These are phyloP conservation scores for Lagopus muta DNA, from an alignment of 2,113 vertebrate genomes.

Conservation along the genomic window DNA sequence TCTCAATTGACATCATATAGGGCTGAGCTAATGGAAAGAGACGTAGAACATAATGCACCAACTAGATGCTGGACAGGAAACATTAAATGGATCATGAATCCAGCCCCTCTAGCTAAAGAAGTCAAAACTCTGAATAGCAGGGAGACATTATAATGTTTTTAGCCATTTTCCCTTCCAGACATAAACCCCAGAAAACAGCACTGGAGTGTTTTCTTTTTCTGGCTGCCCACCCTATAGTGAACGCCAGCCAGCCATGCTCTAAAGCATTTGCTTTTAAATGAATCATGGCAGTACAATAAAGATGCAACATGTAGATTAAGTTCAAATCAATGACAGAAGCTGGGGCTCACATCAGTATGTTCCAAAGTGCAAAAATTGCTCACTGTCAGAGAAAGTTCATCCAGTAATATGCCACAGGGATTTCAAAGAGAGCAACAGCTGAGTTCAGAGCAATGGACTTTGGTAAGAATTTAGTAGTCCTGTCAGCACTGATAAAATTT, in stretches of 20 bases:
- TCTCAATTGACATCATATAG: slow-evolving; percentile 89
- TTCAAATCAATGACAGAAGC: slow-evolving; percentile 82
- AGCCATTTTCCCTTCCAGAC: slow-evolving; percentile 76
- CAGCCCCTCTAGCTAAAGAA: slow-evolving; percentile 83
- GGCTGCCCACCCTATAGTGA: slow-evolving; percentile 58
- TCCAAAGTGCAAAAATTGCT: slow-evolving; percentile 82
- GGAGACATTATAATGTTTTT: slow-evolving; percentile 80
- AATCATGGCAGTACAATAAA: slow-evolving; percentile 85
- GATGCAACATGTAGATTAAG: slow-evolving; percentile 79
- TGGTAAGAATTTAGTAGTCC: neutral
- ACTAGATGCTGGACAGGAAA: slow-evolving; percentile 80
- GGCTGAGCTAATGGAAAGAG: slow-evolving; percentile 87
- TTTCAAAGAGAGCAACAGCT: slow-evolving; percentile 4
- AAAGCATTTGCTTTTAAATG: slow-evolving; percentile 91
- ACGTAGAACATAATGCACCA: slow-evolving; percentile 91
- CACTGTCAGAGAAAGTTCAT: slow-evolving; percentile 76
- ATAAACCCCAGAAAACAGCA: slow-evolving; percentile 56
- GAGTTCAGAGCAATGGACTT: neutral
- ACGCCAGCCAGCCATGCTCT: slow-evolving; percentile 81
- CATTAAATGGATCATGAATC: slow-evolving; percentile 89
- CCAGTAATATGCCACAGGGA: slow-evolving; percentile 59
- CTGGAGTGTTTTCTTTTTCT: slow-evolving; percentile 55
- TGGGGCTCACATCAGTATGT: slow-evolving; percentile 76
- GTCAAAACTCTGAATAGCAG: slow-evolving; percentile 85
- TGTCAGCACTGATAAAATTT: neutral